Conservation (phyloP, 2,888 invertebrate species). For the Plagodis dolabraria region DNA sequence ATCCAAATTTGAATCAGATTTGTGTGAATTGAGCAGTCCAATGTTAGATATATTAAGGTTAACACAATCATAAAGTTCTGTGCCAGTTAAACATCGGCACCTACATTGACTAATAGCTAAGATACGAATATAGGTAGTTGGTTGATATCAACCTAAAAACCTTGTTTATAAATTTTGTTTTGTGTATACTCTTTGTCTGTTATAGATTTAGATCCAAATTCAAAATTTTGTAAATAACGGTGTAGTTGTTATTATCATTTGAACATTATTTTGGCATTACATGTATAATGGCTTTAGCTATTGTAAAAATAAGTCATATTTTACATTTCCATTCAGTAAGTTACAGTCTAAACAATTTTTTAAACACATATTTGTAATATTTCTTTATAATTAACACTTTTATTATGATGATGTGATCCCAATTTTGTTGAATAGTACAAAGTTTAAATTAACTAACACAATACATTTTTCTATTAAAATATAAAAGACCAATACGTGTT, state of each 20-base stretch:
- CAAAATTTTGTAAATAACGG: conserved; percentile 42
- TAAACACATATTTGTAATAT: conserved; percentile 6
- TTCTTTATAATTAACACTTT: conserved; percentile 15
- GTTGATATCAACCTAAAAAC: conserved; percentile 30
- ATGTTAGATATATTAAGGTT: conserved; percentile 13
- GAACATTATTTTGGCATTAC: conserved; percentile 15
- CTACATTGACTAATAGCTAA: conserved; percentile 32
- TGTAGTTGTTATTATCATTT: conserved; percentile 32
- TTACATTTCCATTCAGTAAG: too few species aligned
- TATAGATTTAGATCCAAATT: conserved; percentile 37
- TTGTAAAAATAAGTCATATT: conserved; percentile 26
- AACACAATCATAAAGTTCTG: conserved; percentile 24
- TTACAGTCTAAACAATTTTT: neutral
- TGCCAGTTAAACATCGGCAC: conserved; percentile 13
- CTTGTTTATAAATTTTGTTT: conserved; percentile 30
- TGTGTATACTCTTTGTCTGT: conserved; percentile 25
- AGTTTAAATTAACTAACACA: conserved; percentile 72
- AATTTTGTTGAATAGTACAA: conserved; percentile 64
- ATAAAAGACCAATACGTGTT: conserved; percentile 80
- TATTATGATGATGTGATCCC: conserved; percentile 29
- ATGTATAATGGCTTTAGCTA: conserved; percentile 25
- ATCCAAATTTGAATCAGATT: conserved; percentile 62
- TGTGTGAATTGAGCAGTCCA: conserved; percentile 59
- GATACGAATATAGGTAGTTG: conserved; percentile 3
- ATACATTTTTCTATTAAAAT: conserved; percentile 76